A percentile compares a stretch with the other conserved stretches of the same genome.
Conservation (phyloP, 1,140 invertebrate species). For the Papilio aristodemus region DNA sequence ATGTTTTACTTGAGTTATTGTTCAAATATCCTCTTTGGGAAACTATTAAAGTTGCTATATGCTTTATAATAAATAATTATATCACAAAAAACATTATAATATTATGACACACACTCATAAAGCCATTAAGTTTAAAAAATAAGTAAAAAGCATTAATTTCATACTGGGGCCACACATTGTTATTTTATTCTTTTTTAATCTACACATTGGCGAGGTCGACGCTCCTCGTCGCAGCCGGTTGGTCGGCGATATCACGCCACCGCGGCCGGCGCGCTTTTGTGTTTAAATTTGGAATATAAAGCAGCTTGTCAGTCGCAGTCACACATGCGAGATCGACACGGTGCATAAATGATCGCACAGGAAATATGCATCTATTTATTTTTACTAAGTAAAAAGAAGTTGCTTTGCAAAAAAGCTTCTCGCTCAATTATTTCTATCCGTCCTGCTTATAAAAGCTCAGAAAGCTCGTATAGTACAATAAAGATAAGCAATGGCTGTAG, state of each 20-base stretch:
- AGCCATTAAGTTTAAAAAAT: neutral
- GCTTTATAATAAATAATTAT: neutral
- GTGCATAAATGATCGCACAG: slow-evolving; percentile 29
- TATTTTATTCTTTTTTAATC: slow-evolving; percentile 23
- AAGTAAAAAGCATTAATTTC: neutral
- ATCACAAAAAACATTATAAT: neutral
- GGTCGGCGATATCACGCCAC: slow-evolving; percentile 60
- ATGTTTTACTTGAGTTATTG: too few relatives aligned
- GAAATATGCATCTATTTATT: slow-evolving; percentile 28
- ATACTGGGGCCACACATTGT: slow-evolving; percentile 8
- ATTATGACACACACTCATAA: too few relatives aligned
- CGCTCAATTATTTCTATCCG: too few relatives aligned
- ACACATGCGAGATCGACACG: neutral
- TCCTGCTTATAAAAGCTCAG: neutral
- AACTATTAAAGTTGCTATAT: too few relatives aligned
- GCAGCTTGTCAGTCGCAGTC: slow-evolving; percentile 29
- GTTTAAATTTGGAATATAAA: slow-evolving; percentile 61
- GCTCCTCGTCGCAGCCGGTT: slow-evolving; percentile 46
- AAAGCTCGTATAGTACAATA: neutral
- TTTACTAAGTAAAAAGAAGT: too few relatives aligned
- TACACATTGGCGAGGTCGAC: slow-evolving; percentile 47
- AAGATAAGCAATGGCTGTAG: too few relatives aligned
- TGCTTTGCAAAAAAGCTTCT: too few relatives aligned
- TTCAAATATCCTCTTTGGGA: too few relatives aligned
- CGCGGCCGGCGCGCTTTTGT: slow-evolving; percentile 42